Evolutionary conservation across 1,140 invertebrate species (phyloP).

Genomic region (Trigoniulus corallinus): DNA sequence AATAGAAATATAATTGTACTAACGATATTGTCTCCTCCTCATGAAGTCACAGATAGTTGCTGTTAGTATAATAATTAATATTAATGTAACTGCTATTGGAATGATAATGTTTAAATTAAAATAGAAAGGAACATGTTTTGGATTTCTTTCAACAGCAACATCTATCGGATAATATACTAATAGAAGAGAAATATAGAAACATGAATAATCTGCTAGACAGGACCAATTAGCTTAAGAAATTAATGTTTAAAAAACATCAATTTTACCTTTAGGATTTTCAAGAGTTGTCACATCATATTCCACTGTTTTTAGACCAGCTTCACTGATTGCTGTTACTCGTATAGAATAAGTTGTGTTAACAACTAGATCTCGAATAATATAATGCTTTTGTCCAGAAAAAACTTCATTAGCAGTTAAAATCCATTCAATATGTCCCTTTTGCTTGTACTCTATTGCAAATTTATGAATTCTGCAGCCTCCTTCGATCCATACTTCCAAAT

Average conservation of each 20-base stretch:
- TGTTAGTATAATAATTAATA: neutral
- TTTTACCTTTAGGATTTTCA: neutral
- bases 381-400: neutral
- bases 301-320: neutral
- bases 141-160: neutral
- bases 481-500: neutral
- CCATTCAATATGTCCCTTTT: neutral
- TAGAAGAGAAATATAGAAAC: too few relatives aligned
- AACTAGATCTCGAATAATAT: neutral
- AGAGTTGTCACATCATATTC: neutral
- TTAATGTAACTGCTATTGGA: neutral
- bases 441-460: neutral
- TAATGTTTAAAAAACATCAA: neutral
- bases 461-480: neutral
- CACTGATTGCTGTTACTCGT: neutral
- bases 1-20: too few relatives aligned
- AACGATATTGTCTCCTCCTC: too few relatives aligned
- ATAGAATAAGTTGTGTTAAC: neutral
- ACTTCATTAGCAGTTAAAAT: neutral
- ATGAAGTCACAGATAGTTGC: neutral
- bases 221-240: neutral
- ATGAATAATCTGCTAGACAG: neutral
- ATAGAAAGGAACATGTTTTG: conserved; percentile 1
- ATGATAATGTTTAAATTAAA: conserved; percentile 7
- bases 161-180: neutral